Conservation (phyloP, 2,113 vertebrate genomes). For the Chaenocephalus aceratus region DNA sequence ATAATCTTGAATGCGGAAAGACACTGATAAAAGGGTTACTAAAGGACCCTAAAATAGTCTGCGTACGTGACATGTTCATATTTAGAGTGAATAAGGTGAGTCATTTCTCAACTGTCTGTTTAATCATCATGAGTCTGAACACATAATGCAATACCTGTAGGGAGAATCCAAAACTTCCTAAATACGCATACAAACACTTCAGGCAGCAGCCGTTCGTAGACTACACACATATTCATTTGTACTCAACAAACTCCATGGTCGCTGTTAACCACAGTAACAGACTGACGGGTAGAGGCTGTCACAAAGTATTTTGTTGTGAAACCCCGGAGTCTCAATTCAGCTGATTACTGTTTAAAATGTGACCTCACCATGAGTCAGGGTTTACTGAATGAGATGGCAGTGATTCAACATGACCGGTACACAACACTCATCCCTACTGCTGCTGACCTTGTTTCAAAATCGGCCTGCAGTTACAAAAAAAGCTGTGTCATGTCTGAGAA, state of each 20-base stretch:
- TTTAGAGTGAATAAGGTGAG: background rate
- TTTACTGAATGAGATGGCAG: background rate
- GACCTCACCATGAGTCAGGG: slow-evolving; percentile 40
- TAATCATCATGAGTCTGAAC: background rate
- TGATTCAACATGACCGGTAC: slow-evolving; percentile 55
- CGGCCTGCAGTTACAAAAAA: background rate
- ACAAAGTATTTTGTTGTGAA: background rate
- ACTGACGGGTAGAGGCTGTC: background rate
- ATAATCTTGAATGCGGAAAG: background rate
- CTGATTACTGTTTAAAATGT: background rate
- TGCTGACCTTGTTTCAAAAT: slow-evolving; percentile 14
- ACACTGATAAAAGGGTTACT: slow-evolving; percentile 6
- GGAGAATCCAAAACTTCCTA: slow-evolving; percentile 4
- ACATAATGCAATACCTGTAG: background rate
- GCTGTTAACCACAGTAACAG: slow-evolving; percentile 26
- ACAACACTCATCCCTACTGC: background rate
- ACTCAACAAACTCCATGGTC: background rate
- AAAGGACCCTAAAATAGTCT: background rate
- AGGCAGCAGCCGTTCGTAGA: background rate
- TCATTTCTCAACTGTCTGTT: background rate
- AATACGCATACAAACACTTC: background rate
- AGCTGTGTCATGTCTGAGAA: background rate
- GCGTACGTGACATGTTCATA: background rate
- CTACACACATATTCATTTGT: slow-evolving; percentile 3
- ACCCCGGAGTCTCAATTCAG: background rate